Conservation (phyloP, 2,797 vertebrate genomes). For the Lophura swinhoii region DNA sequence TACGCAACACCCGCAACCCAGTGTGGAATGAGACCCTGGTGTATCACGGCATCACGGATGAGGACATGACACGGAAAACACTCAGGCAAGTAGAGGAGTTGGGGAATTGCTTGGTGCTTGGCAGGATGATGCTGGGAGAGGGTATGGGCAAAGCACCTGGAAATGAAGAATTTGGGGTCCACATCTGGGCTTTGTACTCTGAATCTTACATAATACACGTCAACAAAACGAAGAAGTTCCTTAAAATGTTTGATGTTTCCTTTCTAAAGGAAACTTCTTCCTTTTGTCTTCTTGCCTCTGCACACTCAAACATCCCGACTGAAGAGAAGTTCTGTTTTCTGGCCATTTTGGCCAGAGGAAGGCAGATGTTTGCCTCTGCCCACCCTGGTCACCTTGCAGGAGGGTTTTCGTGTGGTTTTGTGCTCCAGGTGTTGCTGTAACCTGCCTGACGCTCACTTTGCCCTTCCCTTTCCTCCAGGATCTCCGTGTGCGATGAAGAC, state of each 20-base stretch:
- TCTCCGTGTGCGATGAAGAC: slow-evolving; percentile 97
- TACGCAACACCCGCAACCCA: slow-evolving; percentile 95
- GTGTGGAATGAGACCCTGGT: slow-evolving; percentile 93
- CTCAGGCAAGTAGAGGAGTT: slow-evolving; percentile 81
- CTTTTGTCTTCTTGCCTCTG: neutral
- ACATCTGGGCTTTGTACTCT: accelerated
- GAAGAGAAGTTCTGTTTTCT: neutral
- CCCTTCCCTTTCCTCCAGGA: slow-evolving; percentile 75
- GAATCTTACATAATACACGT: accelerated
- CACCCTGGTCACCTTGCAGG: neutral
- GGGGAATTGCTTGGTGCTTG: accelerated
- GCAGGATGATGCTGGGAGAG: neutral
- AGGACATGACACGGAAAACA: slow-evolving; percentile 97
- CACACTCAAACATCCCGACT: neutral
- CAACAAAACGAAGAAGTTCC: neutral
- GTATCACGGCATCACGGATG: slow-evolving; percentile 94
- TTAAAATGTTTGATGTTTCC: neutral
- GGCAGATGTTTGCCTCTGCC: neutral
- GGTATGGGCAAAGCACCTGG: accelerated
- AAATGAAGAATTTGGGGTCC: neutral
- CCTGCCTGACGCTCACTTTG: neutral
- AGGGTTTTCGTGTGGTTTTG: neutral
- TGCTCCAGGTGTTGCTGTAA: neutral
- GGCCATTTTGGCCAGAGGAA: neutral
- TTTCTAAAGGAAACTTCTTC: neutral